phyloP scores from a whole-genome alignment of 2,797 vertebrate species.

The Urophycis tenuis region DNA sequence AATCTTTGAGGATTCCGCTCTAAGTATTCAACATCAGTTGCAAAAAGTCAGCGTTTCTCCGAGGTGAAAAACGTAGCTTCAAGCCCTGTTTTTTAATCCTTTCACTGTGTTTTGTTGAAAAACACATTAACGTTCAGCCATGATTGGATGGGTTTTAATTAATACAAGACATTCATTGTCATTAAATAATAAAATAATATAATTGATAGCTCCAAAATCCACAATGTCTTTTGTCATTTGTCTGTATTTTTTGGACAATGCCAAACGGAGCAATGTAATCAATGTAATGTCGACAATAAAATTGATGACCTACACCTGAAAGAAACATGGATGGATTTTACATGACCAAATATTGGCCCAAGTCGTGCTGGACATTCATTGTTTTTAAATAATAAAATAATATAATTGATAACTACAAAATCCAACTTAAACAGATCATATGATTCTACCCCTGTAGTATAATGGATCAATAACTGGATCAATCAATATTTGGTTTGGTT shows the following conservation, averaged over 20 bases:
- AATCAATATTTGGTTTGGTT: too few relatives aligned
- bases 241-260: not conserved
- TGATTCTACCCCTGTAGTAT: too few relatives aligned
- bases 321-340: not conserved
- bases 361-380: too few relatives aligned
- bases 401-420: too few relatives aligned
- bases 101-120: not conserved
- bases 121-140: not conserved
- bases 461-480: too few relatives aligned
- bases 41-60: too few relatives aligned
- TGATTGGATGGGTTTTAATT: not conserved
- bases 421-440: too few relatives aligned
- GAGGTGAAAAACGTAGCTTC: not conserved
- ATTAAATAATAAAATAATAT: not conserved
- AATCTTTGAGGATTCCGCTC: not conserved
- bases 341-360: too few relatives aligned
- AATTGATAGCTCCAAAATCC: not conserved
- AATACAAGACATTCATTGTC: too few relatives aligned
- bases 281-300: not conserved
- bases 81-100: not conserved
- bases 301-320: not conserved
- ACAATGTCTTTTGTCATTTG: not conserved
- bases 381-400: too few relatives aligned
- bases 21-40: not conserved
- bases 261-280: not conserved